Base-by-base conservation (phyloP, 2,113 vertebrate species). In the Dipodomys stephensi region DNA sequence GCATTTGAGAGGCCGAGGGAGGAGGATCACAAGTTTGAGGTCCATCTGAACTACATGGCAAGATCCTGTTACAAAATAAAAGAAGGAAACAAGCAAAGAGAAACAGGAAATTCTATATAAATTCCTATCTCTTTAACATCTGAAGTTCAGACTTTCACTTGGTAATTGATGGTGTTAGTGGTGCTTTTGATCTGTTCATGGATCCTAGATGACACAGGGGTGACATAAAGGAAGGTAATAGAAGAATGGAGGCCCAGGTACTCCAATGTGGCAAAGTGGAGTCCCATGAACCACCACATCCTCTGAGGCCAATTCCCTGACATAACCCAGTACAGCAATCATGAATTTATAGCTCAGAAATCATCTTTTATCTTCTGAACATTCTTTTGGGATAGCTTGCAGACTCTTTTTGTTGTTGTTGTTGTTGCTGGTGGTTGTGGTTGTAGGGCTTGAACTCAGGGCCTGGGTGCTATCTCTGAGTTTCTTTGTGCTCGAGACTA, bases 131-230 rank as follows among this genome's bases (percentile, higher is more conserved):
- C 19, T 44, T 71, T 15, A 10, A 30, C 22, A 7, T 19, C 62
- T 46, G 44, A 80, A 77, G 35, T 77, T 30, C 15, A 81, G 53
- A 72, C 92, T 95, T 88, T 60, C 60, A 83, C 72, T 91, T 79
- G 49, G 15, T 39, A 88, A 91, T 83, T 57, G 23, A 74, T 83
- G 88, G 23, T 78, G 68, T 93, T 30, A 20, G 32, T 77, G 49
- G 8, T 32, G 9, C 32, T 9, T 69, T 60, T 88, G 2, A 73
- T 53, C 15, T 90, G 8, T 32, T 46, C 27, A 16, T 22, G 74
- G 80, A 64, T 74, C n/a, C 27, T 88, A 27, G 71, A 46, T 76
- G 82, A 46, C 15, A 30, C 1, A 44, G 23, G 46, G 4, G 22
- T 74, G 32, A 82, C 28, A 27, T 30, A 57, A 69, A 84, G 67